Conservation (phyloP, 1,140 invertebrate genomes). For the Atta cephalotes region DNA sequence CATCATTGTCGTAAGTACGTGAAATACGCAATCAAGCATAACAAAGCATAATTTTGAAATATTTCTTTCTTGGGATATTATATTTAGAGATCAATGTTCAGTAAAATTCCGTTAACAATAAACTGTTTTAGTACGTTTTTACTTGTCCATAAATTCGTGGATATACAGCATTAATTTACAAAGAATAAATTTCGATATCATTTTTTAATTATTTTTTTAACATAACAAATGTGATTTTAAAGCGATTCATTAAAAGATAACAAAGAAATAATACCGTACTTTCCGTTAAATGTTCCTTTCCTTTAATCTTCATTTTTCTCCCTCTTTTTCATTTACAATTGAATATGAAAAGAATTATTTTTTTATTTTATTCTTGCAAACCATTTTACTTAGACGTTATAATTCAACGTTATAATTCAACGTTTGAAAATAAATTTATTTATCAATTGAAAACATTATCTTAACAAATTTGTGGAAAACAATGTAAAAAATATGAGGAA, state of each 20-base stretch:
- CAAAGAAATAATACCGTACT: not conserved
- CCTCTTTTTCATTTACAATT: not conserved
- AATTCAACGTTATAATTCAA: not conserved
- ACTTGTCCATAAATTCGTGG: not conserved
- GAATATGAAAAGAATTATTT: not conserved
- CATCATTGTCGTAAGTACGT: not conserved
- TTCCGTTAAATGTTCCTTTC: not conserved
- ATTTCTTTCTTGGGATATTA: not conserved
- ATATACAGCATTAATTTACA: not conserved
- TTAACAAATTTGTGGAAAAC: not conserved
- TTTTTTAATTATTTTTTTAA: not conserved
- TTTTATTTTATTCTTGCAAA: not conserved
- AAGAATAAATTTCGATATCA: not conserved
- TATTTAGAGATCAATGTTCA: not conserved
- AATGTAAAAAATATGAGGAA: not conserved
- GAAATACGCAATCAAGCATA: not conserved
- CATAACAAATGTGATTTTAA: not conserved
- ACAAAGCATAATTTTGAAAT: not conserved
- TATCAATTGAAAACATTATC: not conserved
- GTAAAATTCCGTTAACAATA: not conserved
- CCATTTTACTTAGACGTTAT: not conserved
- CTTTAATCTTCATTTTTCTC: not conserved
- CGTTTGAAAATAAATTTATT: not conserved
- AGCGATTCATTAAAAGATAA: not conserved
- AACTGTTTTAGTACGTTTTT: not conserved